Base-by-base conservation (phyloP, 2,888 invertebrate genomes). In the Caenorhabditis drosophilae region DNA sequence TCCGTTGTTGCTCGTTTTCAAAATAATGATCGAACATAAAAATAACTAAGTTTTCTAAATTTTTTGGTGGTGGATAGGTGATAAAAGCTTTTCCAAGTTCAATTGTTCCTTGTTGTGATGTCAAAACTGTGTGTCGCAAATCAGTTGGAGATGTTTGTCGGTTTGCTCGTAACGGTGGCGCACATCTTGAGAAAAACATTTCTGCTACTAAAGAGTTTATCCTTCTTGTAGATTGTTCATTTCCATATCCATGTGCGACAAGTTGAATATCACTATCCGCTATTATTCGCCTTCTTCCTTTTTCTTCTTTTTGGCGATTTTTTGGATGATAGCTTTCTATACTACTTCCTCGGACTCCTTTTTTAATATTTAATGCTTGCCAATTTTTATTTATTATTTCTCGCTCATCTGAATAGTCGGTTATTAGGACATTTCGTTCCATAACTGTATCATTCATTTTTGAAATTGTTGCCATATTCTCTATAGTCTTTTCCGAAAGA, bases 111-210 rank as follows among this genome's bases (percentile, higher is more conserved):
- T 35, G 47, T n/a, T 52, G 42, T 9, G 62, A 63, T 15, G 36
- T 44, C 22, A 63, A 4, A 7, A 36, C n/a, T 25, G 40, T 15
- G 26, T 63, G 51, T 34, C 56, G 48, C 0, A 63, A 38, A 12
- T 20, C 22, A 26, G 27, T 34, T 15, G 38, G 35, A 18, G 22
- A 31, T 2, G 44, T 25, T 11, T 25, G 18, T 15, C 51, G 31
- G n/a, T 27, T 34, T 20, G 57, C 53, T 18, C 26, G 41, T 1
- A 47, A 34, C 2, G 62, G 62, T 11, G 62, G 62, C 9, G 22
- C 49, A 38, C 22, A 36, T 40, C 62, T 18, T 2, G 31, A 16
- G 16, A 16, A 45, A 25, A 45, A 45, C 16, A 18, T 18, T 31
- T 45, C 31, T 9, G 45, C 16, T 11, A 16, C 45, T 1, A 45